phyloP scores from a whole-genome alignment of 1,140 invertebrate genomes.

The Andrena cerasifolii region DNA sequence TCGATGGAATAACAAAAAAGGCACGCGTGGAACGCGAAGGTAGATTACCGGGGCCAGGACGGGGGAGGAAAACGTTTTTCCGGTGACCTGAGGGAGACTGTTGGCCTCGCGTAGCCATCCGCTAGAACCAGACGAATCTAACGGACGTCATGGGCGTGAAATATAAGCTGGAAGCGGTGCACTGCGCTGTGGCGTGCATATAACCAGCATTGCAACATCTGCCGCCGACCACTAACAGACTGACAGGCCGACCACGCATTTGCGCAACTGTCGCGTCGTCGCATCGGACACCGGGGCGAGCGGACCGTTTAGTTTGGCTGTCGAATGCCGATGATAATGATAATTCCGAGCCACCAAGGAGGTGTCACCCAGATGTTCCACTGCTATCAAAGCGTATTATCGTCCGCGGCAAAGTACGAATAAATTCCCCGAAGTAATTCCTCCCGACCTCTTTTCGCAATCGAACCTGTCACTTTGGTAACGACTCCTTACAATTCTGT shows the following conservation, averaged over 20 bases:
- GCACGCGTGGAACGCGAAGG: constrained; percentile 10
- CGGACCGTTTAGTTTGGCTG: constrained; percentile 55
- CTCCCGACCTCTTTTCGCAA: too few species aligned
- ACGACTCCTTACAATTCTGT: too few species aligned
- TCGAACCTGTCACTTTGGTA: too few species aligned
- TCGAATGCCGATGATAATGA: constrained; percentile 56
- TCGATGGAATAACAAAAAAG: constrained; percentile 15
- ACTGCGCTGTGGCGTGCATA: constrained; percentile 37
- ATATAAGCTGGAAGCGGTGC: constrained; percentile 24
- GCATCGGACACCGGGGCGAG: constrained; percentile 36
- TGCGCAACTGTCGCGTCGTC: constrained; percentile 67
- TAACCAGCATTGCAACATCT: constrained; percentile 69
- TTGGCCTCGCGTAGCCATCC: background rate
- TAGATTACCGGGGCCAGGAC: background rate
- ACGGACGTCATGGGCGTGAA: constrained; percentile 30
- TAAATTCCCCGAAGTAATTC: constrained; percentile 8
- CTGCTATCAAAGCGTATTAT: constrained; percentile 4
- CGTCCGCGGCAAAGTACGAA: background rate
- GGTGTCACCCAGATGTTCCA: constrained; percentile 43
- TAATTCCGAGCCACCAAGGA: constrained; percentile 28
- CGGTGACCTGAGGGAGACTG: background rate
- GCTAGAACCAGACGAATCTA: background rate
- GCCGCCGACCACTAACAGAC: constrained; percentile 60
- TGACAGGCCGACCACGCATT: constrained; percentile 63
- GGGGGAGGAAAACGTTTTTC: constrained; percentile 2